phyloP scores from a whole-genome alignment of 1,140 invertebrate genomes.

The Bradynema listronoti region DNA sequence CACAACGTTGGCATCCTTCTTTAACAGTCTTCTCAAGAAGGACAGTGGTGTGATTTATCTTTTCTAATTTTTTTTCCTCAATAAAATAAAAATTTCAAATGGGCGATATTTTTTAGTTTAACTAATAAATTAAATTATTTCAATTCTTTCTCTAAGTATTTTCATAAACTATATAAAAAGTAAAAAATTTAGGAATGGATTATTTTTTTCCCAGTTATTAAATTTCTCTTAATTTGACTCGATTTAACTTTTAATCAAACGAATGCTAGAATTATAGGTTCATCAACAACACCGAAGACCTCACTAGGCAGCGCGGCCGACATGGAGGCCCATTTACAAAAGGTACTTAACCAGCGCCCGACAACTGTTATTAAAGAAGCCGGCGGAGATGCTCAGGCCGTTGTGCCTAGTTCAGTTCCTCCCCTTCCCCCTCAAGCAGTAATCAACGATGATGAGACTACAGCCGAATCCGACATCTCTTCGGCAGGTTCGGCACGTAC shows the following conservation, averaged over 20 bases:
- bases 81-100: too few relatives aligned
- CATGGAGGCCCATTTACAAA: conserved; percentile 4
- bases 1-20: conserved; percentile 24
- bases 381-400: too few relatives aligned
- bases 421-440: background rate
- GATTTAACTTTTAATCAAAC: too few relatives aligned
- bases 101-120: too few relatives aligned
- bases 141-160: too few relatives aligned
- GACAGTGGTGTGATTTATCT: background rate
- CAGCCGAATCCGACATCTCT: background rate
- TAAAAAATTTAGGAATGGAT: too few relatives aligned
- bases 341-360: conserved; percentile 4
- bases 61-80: background rate
- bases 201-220: too few relatives aligned
- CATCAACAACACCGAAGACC: background rate
- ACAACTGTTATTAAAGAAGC: too few relatives aligned
- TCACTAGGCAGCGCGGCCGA: background rate
- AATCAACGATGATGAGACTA: background rate
- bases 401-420: background rate
- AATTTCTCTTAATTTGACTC: too few relatives aligned
- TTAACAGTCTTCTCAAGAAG: conserved; percentile 16
- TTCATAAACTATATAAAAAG: too few relatives aligned
- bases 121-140: too few relatives aligned
- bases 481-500: background rate
- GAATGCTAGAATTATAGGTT: conserved; percentile 3